Conservation (phyloP, 1,140 invertebrate genomes). For the Cryptotermes secundus region DNA sequence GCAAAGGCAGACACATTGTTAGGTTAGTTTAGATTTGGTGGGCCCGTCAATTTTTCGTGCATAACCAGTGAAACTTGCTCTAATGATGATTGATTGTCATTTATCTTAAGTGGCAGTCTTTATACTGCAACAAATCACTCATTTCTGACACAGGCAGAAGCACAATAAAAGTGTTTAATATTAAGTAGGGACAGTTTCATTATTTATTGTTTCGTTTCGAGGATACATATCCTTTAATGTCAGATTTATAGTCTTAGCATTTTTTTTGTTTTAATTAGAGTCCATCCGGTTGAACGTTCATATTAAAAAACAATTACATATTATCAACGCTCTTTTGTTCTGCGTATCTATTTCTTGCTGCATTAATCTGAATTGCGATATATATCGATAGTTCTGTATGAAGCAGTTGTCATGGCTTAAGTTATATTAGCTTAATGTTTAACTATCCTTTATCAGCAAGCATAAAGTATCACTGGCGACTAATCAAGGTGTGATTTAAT, state of each 20-base stretch:
- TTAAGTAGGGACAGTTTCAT: neutral
- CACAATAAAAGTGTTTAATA: neutral
- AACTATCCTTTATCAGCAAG: neutral
- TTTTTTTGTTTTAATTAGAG: too few relatives aligned
- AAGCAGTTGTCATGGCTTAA: neutral
- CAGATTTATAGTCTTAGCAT: neutral
- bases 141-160: neutral
- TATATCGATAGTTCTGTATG: neutral
- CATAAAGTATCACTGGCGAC: neutral
- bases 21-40: neutral
- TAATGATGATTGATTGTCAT: neutral
- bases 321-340: neutral
- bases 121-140: neutral
- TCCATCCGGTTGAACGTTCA: neutral
- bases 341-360: neutral
- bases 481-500: neutral
- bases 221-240: neutral
- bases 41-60: neutral
- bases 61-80: neutral
- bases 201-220: neutral
- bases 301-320: neutral
- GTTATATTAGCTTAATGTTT: neutral
- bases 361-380: neutral
- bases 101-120: neutral
- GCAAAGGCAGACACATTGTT: neutral